Conservation (phyloP, 2,888 invertebrate genomes). For the Agonopterix arenella region DNA sequence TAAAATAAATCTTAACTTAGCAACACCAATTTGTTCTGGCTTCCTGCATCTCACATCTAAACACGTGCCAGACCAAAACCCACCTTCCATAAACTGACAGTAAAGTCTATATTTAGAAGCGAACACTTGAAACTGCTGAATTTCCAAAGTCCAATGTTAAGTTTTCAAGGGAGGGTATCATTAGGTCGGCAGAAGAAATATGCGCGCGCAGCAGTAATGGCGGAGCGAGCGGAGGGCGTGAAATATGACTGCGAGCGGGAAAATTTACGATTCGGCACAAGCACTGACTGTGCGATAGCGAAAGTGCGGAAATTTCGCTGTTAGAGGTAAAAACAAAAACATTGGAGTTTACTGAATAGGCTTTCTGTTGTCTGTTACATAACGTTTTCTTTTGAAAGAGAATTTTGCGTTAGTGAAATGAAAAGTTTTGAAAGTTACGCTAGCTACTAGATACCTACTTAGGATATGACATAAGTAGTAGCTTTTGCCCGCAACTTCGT, state of each 20-base stretch:
- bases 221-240: slow-evolving; percentile 11
- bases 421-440: too few species aligned
- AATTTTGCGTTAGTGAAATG: too few species aligned
- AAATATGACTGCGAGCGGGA: slow-evolving; percentile 21
- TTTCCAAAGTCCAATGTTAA: not conserved
- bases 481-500: too few species aligned
- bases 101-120: not conserved
- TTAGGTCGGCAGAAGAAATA: slow-evolving; percentile 19
- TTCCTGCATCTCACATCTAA: slow-evolving; percentile 8
- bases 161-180: slow-evolving; percentile 16
- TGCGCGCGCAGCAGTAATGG: slow-evolving; percentile 21
- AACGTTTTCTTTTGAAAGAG: too few species aligned
- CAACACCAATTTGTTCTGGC: slow-evolving; percentile 14
- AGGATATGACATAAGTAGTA: too few species aligned
- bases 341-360: too few species aligned
- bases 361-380: too few species aligned
- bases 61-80: not conserved
- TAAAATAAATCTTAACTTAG: slow-evolving; percentile 12
- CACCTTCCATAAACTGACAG: not conserved
- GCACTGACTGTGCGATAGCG: slow-evolving; percentile 10
- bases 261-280: slow-evolving; percentile 31
- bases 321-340: too few species aligned
- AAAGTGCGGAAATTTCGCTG: not conserved
- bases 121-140: not conserved
- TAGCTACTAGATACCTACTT: too few species aligned